These are phyloP conservation scores for Pogona vitticeps DNA, from an alignment of 2,113 vertebrate genomes.

Conservation along the genomic window DNA sequence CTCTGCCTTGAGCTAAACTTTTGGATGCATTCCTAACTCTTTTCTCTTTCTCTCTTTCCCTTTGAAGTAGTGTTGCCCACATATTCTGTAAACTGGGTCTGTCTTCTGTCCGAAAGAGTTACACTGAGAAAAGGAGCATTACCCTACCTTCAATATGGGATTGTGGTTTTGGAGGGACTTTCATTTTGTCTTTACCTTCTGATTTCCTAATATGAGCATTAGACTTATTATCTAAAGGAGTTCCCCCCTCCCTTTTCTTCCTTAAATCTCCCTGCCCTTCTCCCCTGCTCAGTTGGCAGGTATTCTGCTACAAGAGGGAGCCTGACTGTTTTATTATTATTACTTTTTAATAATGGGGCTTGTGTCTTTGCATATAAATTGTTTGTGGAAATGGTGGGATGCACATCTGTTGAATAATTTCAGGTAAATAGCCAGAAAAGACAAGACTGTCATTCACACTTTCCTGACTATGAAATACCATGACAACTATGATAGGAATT, in stretches of 20 bases:
- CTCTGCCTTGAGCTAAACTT: not conserved
- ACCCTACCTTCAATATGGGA: not conserved
- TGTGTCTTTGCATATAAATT: not conserved
- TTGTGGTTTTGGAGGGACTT: not conserved
- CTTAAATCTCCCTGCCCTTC: not conserved
- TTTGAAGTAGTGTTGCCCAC: not conserved
- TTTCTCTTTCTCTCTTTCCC: not conserved
- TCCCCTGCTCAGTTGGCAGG: not conserved
- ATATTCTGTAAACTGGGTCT: not conserved
- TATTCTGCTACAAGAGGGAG: not conserved
- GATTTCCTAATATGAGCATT: not conserved
- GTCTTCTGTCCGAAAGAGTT: not conserved
- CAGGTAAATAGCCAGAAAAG: conserved; percentile 22
- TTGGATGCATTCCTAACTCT: not conserved
- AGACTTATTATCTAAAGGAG: not conserved
- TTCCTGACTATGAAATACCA: conserved; percentile 6
- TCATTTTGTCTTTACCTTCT: not conserved
- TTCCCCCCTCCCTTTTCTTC: not conserved
- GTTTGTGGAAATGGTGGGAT: conserved; percentile 1
- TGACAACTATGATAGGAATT: not conserved
- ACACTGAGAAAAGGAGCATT: not conserved
- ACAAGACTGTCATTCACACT: not conserved
- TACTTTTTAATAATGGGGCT: not conserved
- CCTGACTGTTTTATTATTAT: not conserved
- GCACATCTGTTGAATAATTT: not conserved